A percentile compares a stretch with the other conserved stretches of the same genome.
Evolutionary conservation across 1,140 invertebrate species (phyloP).

Genomic region (Pogonognathellus flavescens): DNA sequence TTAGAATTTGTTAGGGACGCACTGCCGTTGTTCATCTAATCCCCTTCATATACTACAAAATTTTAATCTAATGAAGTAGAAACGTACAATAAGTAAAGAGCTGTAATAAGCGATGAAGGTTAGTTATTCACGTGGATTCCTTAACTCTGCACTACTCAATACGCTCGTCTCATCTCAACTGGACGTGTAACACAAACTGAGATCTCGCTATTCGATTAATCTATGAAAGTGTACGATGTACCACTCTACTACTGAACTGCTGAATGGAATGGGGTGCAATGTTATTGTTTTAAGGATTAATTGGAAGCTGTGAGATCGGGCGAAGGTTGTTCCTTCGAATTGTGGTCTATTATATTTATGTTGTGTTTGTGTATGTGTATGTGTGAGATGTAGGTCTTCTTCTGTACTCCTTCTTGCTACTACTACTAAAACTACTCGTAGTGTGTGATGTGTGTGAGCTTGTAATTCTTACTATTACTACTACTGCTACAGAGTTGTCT

Average conservation of each 20-base stretch:
- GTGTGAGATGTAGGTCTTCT: not conserved
- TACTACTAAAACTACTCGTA: not conserved
- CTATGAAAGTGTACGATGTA: too few relatives aligned
- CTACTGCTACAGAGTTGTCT: conserved; percentile 17
- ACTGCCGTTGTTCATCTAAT: not conserved
- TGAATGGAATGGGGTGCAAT: conserved; percentile 14
- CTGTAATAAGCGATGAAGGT: conserved; percentile 10
- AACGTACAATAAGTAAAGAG: conserved; percentile 15
- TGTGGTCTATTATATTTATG: too few relatives aligned
- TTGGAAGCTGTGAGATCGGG: not conserved
- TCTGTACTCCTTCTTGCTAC: not conserved
- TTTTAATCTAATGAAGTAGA: not conserved
- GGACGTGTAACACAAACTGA: too few relatives aligned
- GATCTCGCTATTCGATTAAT: too few relatives aligned
- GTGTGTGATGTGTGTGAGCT: not conserved
- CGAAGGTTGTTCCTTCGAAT: too few relatives aligned
- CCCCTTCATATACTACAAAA: not conserved
- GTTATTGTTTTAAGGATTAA: conserved; percentile 32
- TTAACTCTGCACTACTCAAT: not conserved
- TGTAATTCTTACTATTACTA: not conserved
- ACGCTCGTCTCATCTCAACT: too few relatives aligned
- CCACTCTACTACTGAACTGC: conserved; percentile 2
- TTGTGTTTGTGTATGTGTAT: too few relatives aligned
- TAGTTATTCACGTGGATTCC: not conserved
- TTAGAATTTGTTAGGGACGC: conserved; percentile 26